Base-by-base conservation (phyloP, 1,140 invertebrate genomes). In the Centruroides sculpturatus region DNA sequence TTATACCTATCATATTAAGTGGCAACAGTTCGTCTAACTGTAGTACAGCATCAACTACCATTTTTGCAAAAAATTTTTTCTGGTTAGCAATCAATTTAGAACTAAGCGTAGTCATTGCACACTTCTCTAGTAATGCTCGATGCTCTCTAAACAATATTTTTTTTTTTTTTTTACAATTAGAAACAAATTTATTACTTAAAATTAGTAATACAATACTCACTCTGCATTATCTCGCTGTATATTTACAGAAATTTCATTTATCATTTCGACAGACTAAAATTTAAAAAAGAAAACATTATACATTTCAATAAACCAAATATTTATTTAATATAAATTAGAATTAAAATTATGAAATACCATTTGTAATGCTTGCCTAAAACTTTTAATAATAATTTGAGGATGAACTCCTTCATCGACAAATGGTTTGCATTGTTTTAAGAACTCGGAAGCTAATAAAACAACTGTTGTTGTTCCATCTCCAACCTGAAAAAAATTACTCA, bases 1-100 rank as follows among this genome's bases (percentile, higher is more conserved):
- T 99, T 62, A 99, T 95, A 59, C 97, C 96, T 74, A 99, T 99
- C 95, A 99, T 99, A 71, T 98, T 95, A 11, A 99, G 77, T 0
- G 96, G 94, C 64, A 98, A 75, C 47, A 98, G 78, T 11, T 94
- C 90, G 74, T 99, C 96, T 60, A 99, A 76, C 46, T 85, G 81
- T 65, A 94, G 80, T 3, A 99, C 96, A 65, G 96, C 96, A 73
- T 98, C 92, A 0, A 99, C 96, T 8, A 98, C 95, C 83, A 99
- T 93, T 70, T 85, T 84, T 35, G 92, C 85, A 74, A 99, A 99
- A 77, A 97, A 97, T 55, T 86, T 85, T 73, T 92, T 95, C 70
- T 98, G 91, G 69, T 88, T 85, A 70, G 94, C 88, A 69, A 98
- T 92, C 60, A 99, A 76, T 76, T 99, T 99, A 0, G 94, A 98